Percentiles rank a stretch among this genome's conserved stretches.
Conservation (phyloP, 2,797 vertebrate genomes). For the Myoxocephalus aenaeus region DNA sequence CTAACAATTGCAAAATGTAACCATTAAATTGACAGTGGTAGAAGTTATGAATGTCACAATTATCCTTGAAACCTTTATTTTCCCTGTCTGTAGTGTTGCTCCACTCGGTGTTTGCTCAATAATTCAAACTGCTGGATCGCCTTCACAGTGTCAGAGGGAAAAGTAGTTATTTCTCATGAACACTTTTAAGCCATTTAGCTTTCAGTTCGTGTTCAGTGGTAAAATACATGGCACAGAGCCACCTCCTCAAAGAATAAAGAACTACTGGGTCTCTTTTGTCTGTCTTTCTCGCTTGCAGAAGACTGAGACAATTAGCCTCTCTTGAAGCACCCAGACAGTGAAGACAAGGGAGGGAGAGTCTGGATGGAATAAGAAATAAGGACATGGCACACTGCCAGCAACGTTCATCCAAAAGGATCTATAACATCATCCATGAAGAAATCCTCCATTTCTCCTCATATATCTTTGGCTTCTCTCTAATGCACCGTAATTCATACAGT, state of each 20-base stretch:
- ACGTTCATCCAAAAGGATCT: neutral
- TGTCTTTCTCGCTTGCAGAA: neutral
- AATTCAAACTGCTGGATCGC: conserved; percentile 12
- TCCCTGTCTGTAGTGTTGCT: neutral
- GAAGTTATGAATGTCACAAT: neutral
- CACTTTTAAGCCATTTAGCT: conserved; percentile 19
- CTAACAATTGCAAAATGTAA: neutral
- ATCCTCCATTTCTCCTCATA: neutral
- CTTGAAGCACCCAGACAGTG: neutral
- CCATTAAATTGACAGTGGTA: neutral
- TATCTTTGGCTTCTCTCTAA: neutral
- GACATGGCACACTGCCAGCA: neutral
- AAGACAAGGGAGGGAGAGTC: neutral
- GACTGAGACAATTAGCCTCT: neutral
- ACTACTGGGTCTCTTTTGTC: neutral
- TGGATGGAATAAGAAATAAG: neutral
- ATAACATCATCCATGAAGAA: neutral
- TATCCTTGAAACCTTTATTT: neutral
- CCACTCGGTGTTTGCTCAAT: conserved; percentile 11
- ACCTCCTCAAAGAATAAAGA: neutral
- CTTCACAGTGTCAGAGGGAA: neutral
- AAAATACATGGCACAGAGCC: neutral
- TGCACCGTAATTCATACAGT: neutral
- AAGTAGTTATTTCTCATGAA: neutral
- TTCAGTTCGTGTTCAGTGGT: neutral